Evolutionary conservation across 2,888 invertebrate genomes (phyloP), one percentile per base, ranked within the genome.

Genomic region (Phyllotreta cruciferae): DNA sequence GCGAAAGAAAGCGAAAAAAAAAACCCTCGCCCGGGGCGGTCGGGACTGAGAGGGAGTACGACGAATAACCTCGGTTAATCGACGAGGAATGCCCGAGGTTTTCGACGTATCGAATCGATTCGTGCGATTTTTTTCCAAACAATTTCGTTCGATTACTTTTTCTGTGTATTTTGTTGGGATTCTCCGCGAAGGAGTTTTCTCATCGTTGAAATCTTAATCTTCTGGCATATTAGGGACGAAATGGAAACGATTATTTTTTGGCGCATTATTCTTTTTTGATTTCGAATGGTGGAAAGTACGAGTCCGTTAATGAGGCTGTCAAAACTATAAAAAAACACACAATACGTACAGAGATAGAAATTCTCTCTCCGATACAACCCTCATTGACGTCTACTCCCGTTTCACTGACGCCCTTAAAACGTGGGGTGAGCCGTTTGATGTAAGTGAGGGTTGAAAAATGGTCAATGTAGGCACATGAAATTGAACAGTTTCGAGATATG

Each of bases 21-120:
- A 34, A 49, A 49, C 49, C 35, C 35, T n/a, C 3, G 49, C 35
- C 49, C 1, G 7, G 35, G 11, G 9, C 35, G 6, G 49, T n/a
- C 37, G 37, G 38, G 37, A 52, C 52, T 52, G 35, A 36, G 11
- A 52, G 50, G 36, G 52, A 52, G 13, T 35, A 11, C 34, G 49
- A 49, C 9, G 10, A 37, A 52, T 52, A 52, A 52, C 37, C 52
- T 52, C 35, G 42, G 42, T 24, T 52, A 50, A 52, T 36, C 41
- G 36, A 58, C 41, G 52, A 58, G 50, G 58, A 52, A 56, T 11
- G 44, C 49, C 44, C 41, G 49, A 62, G 37, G 34, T 55, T 14
- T 9, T 41, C 34, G 34, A 36, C 45, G 45, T 45, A 34, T 10
- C 41, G 38, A 60, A 53, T 60, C 60, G 52, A 60, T 60, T 52